Base-by-base conservation (phyloP, 2,888 invertebrate genomes). In the Tanytarsus gracilentus region DNA sequence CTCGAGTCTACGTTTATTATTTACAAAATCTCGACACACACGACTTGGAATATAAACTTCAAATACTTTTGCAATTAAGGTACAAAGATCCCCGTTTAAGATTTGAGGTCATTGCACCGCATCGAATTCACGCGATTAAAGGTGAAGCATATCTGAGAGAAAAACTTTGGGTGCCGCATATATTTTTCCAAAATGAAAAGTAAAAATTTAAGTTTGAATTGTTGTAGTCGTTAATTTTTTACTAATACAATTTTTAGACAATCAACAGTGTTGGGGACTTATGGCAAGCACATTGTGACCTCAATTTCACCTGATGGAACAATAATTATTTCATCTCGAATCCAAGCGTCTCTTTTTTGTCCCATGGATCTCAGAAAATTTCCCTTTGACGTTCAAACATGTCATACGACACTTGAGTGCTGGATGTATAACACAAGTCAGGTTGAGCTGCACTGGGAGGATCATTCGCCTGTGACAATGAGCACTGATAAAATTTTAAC, bases 341-440 rank as follows among this genome's bases (percentile, higher is more conserved):
- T 90, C 75, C 88, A 88, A 69, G 85, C 88, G 0, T 86, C 85
- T 1, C 78, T 91, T 0, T 87, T 88, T 66, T 91, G 91, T 67
- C 87, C 88, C 79, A 86, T 91, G 80, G 84, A 89, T 68, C 74
- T 91, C 63, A 84, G 88, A 69, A 90, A 90, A 69, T 92, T 91
- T 68, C 91, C 91, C 1, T 90, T 92, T 67, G 91, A 92, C 68
- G 84, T 85, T 61, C 91, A 91, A 72, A 80, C 81, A 26, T 91
- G 91, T 69, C 83, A 86, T 14, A 80, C 90, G 67, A 80, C 84
- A 63, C 79, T 89, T 62, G 86, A 88, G 71, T 89, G 88, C 70
- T 90, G 88, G 90, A 86, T 87, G 68, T 85, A 89, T 72, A 88
- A 88, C 68, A 82, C 85, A 1, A 82, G 83, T 11, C 85, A 86